A percentile compares a stretch with the other conserved stretches of the same genome.
These are phyloP conservation scores for Dynastes maya DNA, from an alignment of 2,888 invertebrate genomes.

Conservation along the genomic window DNA sequence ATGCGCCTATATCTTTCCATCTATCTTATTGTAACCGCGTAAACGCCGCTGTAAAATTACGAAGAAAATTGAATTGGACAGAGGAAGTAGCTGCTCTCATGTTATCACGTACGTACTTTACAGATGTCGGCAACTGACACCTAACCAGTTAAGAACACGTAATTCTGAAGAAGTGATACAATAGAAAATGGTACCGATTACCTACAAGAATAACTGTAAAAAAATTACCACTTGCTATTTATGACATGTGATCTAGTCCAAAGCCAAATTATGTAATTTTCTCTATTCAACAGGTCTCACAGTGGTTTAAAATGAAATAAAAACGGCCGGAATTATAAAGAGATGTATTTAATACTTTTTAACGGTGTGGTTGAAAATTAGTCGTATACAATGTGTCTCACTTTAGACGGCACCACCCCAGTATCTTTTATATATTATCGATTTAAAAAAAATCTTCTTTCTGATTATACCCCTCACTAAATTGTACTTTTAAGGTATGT, in stretches of 20 bases:
- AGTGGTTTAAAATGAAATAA: too few species aligned
- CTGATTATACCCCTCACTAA: too few species aligned
- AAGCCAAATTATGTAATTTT: background rate
- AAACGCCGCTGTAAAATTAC: constrained; percentile 26
- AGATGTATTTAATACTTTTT: too few species aligned
- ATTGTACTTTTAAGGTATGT: too few species aligned
- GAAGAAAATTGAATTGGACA: constrained; percentile 23
- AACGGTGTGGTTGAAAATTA: too few species aligned
- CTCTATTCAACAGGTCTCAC: background rate
- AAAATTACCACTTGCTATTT: background rate
- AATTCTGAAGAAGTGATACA: background rate
- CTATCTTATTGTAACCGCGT: constrained; percentile 21
- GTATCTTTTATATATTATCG: too few species aligned
- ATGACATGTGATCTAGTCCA: background rate
- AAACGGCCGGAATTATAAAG: too few species aligned
- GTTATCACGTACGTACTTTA: constrained; percentile 21
- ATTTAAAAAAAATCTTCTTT: too few species aligned
- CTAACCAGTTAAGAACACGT: constrained; percentile 2
- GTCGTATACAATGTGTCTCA: too few species aligned
- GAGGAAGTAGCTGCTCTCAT: constrained; percentile 9
- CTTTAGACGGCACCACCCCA: too few species aligned
- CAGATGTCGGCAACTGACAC: constrained; percentile 17
- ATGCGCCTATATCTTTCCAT: constrained; percentile 8
- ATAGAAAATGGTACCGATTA: background rate
- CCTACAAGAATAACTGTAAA: constrained; percentile 8